Base-by-base conservation (phyloP, 2,888 invertebrate species). In the Archips crataeganus region DNA sequence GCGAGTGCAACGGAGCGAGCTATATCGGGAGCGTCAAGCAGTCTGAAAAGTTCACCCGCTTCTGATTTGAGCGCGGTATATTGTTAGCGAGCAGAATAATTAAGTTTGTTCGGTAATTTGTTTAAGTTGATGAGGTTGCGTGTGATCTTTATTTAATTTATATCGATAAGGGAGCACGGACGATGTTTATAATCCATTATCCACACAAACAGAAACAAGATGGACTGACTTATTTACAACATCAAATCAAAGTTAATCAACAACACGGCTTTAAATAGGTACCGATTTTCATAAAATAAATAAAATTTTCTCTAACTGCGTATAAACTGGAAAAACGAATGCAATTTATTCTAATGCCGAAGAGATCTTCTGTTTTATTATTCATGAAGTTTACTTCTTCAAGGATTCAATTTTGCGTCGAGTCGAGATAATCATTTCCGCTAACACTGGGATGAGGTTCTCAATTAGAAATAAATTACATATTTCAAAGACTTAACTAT, bases 1-100 rank as follows among this genome's bases (percentile, higher is more conserved):
- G 86, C 76, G 88, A 89, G 79, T 78, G 85, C 81, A 86, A 87
- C 77, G 78, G 84, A 78, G 81, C 83, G 81, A 80, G 82, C 88
- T 91, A 92, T 90, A 90, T 90, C 84, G 84, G 88, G 92, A 90
- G 91, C 93, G 93, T 89, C 94, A 94, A 90, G 92, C 94, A 90
- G 94, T 94, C 94, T 94, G 90, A 85, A 87, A 92, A 89, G 87
- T 89, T 89, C 68, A 78, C 76, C 75, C 51, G 51, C 42, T 49
- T 64, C 78, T 78, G 82, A 83, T 83, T 82, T 80, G 78, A 78
- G 78, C 75, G 77, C 77, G 80, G 79, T 78, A 71, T 76, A 71
- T 73, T 62, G 66, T 65, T 73, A 78, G 79, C 77, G 84, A 81
- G 69, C 82, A 81, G 79, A 73, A 73, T 73, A 69, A 73, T 73